Conservation (phyloP, 92 coral and sea anemone genomes). For the Porites cylindrica region DNA sequence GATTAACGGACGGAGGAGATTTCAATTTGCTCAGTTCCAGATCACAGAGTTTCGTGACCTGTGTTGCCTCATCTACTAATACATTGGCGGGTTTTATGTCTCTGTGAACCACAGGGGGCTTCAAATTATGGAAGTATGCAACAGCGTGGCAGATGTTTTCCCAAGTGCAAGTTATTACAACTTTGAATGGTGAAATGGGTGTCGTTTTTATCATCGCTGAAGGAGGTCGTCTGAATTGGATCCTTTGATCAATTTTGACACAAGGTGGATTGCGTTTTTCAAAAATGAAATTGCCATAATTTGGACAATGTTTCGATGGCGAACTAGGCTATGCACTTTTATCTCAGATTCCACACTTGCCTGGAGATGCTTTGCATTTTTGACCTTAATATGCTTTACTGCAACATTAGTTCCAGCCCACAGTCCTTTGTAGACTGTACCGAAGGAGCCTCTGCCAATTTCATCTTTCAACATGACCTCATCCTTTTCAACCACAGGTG, state of each 20-base stretch:
- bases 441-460: constrained; percentile 73
- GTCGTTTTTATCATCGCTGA: constrained; percentile 13
- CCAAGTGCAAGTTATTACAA: constrained; percentile 32
- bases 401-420: constrained; percentile 85
- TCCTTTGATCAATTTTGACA: constrained; percentile 50
- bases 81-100: constrained; percentile 83
- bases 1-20: constrained; percentile 39
- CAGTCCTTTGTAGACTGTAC: constrained; percentile 62
- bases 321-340: constrained; percentile 54
- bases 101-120: constrained; percentile 68
- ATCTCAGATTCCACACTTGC: constrained; percentile 57
- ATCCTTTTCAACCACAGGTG: constrained; percentile 48
- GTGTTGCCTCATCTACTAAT: constrained; percentile 43
- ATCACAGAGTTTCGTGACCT: constrained; percentile 63
- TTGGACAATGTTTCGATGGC: constrained; percentile 80
- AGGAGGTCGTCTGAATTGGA: constrained; percentile 53
- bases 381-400: constrained; percentile 57
- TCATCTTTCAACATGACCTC: constrained; percentile 62
- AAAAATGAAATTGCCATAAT: constrained; percentile 65
- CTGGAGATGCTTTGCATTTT: constrained; percentile 52
- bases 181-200: not conserved
- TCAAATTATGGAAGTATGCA: constrained; percentile 67
- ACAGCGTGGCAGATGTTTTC: constrained; percentile 51
- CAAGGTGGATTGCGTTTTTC: constrained; percentile 64
- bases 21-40: constrained; percentile 58